Base-by-base conservation (phyloP, 2,797 vertebrate genomes). In the Falco naumanni region DNA sequence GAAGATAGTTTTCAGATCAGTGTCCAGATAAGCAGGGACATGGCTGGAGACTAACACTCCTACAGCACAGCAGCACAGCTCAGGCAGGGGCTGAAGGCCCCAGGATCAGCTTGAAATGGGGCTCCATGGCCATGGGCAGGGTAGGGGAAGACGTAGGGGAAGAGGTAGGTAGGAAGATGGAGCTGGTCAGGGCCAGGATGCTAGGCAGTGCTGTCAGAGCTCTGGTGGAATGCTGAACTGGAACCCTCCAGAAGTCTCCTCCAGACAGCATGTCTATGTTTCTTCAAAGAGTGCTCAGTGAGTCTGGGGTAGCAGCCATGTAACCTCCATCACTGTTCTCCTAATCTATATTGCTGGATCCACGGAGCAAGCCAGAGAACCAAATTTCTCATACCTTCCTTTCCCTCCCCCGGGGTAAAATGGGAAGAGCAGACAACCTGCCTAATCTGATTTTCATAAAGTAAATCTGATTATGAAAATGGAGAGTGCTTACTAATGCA, bases 381-480 rank as follows among this genome's bases (percentile, higher is more conserved):
- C 9, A 56, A 59, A 89, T 74, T 87, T 85, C 60, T 50, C 51
- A 57, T 74, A 59, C 6, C 4, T 17, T 41, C 79, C 57, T 66
- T 31, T 13, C 60, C 50, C 22, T 83, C 28, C 41, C 25, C 20
- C 48, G 66, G 39, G 17, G 48, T 25, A 91, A 76, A 4, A 22
- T 51, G 25, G 19, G 69, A 84, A 79, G 11, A 77, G 75, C 56
- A 85, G 56, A 74, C 59, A 84, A 60, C 37, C 69, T 50, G 28
- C 13, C 28, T 93, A 56, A 78, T 91, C 45, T 86, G 68, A 69
- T 91, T 95, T 92, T 89, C 79, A 47, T 88, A 50, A 83, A 80
- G 34, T 57, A 79, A 91, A 93, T 88, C 37, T 71, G 53, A 85
- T 97, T 93, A 81, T 53, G 89, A 77, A 95, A 93, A 90, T 71